Evolutionary conservation across 2,113 vertebrate species (phyloP).

Genomic region (Elaphurus davidianus): DNA sequence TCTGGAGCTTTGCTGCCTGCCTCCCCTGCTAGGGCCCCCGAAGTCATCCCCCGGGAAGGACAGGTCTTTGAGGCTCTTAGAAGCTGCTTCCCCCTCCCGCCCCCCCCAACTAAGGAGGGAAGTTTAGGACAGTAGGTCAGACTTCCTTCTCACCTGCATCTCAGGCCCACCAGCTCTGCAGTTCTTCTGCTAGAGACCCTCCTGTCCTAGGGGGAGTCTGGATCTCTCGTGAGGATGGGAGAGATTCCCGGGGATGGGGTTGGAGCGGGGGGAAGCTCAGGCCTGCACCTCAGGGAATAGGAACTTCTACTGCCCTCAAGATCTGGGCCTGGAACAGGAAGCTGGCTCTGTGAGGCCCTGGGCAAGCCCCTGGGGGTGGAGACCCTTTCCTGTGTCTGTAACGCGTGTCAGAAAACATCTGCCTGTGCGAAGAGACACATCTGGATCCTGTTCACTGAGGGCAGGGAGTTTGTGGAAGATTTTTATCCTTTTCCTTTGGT

Average conservation of each 20-base stretch:
- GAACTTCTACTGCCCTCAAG: not conserved
- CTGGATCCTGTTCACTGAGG: constrained; percentile 21
- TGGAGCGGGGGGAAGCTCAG: not conserved
- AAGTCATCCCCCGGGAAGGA: not conserved
- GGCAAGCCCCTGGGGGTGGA: not conserved
- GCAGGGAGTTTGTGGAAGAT: not conserved
- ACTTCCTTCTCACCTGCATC: not conserved
- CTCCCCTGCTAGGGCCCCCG: not conserved
- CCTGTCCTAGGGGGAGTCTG: not conserved
- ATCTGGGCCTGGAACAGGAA: not conserved
- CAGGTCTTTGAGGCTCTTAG: not conserved
- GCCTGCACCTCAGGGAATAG: not conserved
- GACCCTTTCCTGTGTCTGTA: not conserved
- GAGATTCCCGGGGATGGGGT: not conserved
- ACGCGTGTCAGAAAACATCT: constrained; percentile 47
- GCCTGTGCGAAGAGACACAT: constrained; percentile 52
- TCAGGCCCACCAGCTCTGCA: not conserved
- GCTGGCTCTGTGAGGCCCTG: not conserved
- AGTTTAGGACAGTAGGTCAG: not conserved
- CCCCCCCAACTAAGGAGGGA: not conserved
- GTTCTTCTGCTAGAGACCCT: not conserved
- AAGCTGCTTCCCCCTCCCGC: not conserved
- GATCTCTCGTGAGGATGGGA: not conserved
- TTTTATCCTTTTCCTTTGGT: constrained; percentile 33
- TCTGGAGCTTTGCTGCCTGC: not conserved